These are phyloP conservation scores for Crocuta crocuta DNA, from an alignment of 2,113 vertebrate genomes.

Conservation along the genomic window DNA sequence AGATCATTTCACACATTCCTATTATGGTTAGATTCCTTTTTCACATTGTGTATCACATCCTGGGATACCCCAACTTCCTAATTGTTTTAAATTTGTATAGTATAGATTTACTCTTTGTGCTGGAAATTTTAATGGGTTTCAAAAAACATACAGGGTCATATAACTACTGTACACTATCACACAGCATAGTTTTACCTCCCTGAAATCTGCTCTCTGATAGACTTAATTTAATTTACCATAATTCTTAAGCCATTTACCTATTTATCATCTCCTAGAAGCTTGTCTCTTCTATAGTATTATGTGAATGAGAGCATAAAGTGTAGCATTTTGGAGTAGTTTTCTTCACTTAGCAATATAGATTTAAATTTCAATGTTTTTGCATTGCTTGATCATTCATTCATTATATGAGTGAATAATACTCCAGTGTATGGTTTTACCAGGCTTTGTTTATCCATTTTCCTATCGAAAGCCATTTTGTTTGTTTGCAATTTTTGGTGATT, in stretches of 20 bases:
- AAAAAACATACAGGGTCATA: background rate
- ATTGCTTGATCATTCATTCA: background rate
- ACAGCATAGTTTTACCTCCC: background rate
- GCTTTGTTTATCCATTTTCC: background rate
- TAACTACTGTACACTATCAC: background rate
- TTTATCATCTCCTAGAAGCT: background rate
- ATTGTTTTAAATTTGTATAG: background rate
- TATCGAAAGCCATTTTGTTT: background rate
- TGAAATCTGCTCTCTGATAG: background rate
- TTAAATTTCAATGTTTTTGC: background rate
- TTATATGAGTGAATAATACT: background rate
- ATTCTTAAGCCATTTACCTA: background rate
- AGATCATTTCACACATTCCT: background rate
- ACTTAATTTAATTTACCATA: background rate
- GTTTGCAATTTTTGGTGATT: background rate
- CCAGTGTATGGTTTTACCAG: background rate
- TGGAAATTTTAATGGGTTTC: background rate
- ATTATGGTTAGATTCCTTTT: background rate
- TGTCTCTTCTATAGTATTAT: background rate
- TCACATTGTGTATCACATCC: background rate
- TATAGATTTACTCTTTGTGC: background rate
- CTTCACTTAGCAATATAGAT: background rate
- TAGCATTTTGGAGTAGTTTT: background rate
- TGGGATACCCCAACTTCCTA: background rate
- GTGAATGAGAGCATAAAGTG: background rate